Evolutionary conservation across 2,888 invertebrate species (phyloP), one percentile per base, ranked within the genome.

Genomic region (Rhingia rostrata): DNA sequence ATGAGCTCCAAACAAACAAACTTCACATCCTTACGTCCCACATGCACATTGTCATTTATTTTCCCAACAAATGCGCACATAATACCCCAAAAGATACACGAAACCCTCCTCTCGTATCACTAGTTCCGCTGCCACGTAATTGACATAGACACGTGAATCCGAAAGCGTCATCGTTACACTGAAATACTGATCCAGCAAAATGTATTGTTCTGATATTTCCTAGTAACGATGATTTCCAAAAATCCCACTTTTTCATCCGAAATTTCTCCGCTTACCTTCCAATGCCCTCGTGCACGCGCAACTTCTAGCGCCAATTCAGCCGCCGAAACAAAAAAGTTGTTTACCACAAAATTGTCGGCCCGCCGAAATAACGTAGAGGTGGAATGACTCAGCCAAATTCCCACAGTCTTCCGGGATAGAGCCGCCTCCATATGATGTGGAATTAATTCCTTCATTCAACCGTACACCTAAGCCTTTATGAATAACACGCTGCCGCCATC

Each of bases 351-450:
- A 49, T 51, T 41, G 10, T 61, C 22, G 6, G 14, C 58, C 22
- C 22, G 22, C 6, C 30, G 9, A 51, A 70, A 60, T 43, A 22
- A 22, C 22, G 1, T 1, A 22, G 58, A 49, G 66, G 22, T 35
- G 10, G 9, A 35, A 43, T 83, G 82, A 73, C 43, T 77, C 77
- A 73, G 0, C 54, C 7, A 49, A 72, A 72, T 77, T 56, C 67
- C 39, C 58, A 81, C 63, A 39, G 49, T 69, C 64, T 53, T 67
- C 60, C 72, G 72, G 37, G 60, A 37, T 47, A 30, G 41, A 22
- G 22, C 22, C n/a, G n/a, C n/a, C n/a, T n/a, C 22, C 22, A 1
- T 22, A 22, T 22, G 22, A 30, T 43, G 43, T 30, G 51, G 49
- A 77, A 82, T 70, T 10, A 22, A 49, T 60, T 33, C 45, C 14